Evolutionary conservation across 1,140 invertebrate genomes (phyloP).

Genomic region (Drosophila baimaii): DNA sequence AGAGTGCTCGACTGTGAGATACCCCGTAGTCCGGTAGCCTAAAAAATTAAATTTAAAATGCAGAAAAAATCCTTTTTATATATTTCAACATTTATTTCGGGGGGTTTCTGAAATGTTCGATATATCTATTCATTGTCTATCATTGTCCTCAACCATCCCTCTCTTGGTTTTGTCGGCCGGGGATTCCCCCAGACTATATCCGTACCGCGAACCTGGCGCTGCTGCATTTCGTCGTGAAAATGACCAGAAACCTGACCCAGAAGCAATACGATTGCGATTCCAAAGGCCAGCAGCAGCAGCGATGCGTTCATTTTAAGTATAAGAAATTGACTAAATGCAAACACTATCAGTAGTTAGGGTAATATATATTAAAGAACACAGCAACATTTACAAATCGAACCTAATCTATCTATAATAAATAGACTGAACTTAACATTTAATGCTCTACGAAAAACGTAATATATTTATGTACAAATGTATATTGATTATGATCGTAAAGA

Average conservation of each 20-base stretch:
- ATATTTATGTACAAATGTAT: too few species aligned
- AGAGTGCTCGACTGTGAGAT: too few species aligned
- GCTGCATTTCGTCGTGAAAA: background rate
- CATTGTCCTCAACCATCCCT: background rate
- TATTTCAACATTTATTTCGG: too few species aligned
- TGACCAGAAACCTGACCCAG: background rate
- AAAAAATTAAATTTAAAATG: too few species aligned
- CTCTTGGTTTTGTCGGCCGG: rapidly evolving
- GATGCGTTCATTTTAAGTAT: background rate
- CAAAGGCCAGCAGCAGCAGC: background rate
- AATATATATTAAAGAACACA: background rate
- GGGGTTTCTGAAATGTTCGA: too few species aligned
- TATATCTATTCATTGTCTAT: too few species aligned
- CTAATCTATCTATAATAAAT: background rate
- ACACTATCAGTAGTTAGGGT: background rate
- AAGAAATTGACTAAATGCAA: background rate
- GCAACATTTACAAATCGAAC: background rate
- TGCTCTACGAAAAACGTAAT: background rate
- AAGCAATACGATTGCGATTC: background rate
- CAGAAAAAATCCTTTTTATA: too few species aligned
- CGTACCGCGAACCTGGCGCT: too few species aligned
- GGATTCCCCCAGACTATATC: background rate
- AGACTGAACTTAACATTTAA: background rate
- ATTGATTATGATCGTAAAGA: too few species aligned
- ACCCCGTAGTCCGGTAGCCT: too few species aligned